Evolutionary conservation across 2,888 invertebrate genomes (phyloP), one percentile per base, ranked within the genome.

Genomic region (Oxytorus armatus): DNA sequence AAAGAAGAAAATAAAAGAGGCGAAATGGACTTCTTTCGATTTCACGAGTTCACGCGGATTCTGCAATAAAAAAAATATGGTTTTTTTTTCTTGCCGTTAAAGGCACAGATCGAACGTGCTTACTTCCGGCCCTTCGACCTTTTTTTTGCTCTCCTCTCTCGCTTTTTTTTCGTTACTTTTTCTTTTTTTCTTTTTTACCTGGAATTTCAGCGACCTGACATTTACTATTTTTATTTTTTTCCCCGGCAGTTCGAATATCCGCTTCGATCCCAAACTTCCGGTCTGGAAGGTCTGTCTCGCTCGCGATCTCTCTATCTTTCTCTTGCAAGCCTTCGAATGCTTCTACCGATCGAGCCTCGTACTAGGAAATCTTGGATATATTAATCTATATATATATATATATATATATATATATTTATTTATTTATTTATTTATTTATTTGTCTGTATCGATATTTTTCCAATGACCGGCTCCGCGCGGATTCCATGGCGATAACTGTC

Each of bases 221-320:
- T 74, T 57, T 36, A 25, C 21, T 25, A n/a, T 51, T 59, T 68
- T 51, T 33, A 44, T 59, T 16, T 23, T 36, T 55, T 29, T 11
- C 25, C 51, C 51, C 29, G 16, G 11, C 18, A 44, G 42, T 72
- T 39, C 25, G 39, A 70, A 74, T 83, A 73, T 77, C 70, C 69
- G 36, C 33, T 69, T 66, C 69, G 42, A 78, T 42, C 36, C 47
- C 49, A 61, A 61, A 76, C 69, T 70, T 77, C 79, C 66, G 74
- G 66, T 68, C 55, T 49, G 39, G 42, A 36, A 23, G 14, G n/a
- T 33, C 11, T 14, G 14, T 53, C 23, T 36, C 10, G 14, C 49
- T 42, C n/a, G 14, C 44, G 29, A n/a, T n/a, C 33, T 42, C 21
- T 33, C 69, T 42, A 5, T 36, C 16, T 47, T 16, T 18, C 42